Percentiles rank a stretch among this genome's conserved stretches.
Conservation (phyloP, 2,888 invertebrate species). For the Lottia scabra region DNA sequence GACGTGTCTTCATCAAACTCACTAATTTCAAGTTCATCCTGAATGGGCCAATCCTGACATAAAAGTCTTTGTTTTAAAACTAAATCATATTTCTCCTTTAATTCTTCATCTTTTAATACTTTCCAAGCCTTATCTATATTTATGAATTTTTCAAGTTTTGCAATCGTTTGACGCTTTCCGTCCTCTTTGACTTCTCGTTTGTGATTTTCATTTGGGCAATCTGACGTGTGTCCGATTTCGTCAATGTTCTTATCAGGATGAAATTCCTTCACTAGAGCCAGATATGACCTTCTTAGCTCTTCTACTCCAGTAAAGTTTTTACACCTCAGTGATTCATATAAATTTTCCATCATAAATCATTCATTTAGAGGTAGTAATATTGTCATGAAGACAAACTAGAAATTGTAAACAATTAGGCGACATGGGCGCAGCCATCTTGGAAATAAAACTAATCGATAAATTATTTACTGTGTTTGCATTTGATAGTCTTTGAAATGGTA, state of each 20-base stretch:
- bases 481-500: neutral
- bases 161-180: neutral
- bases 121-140: constrained; percentile 55
- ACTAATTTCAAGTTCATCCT: constrained; percentile 52
- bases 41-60: constrained; percentile 57
- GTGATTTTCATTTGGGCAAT: neutral
- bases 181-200: neutral
- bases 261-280: constrained; percentile 38
- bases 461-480: too few species aligned
- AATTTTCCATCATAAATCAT: constrained; percentile 42
- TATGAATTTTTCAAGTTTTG: constrained; percentile 37
- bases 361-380: too few species aligned
- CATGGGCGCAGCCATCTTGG: constrained; percentile 14
- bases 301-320: constrained; percentile 30
- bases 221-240: neutral
- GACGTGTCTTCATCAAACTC: constrained; percentile 44
- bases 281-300: constrained; percentile 43
- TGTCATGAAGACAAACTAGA: neutral
- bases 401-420: neutral
- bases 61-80: constrained; percentile 53
- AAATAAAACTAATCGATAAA: constrained; percentile 6
- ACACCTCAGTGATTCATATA: constrained; percentile 43
- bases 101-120: constrained; percentile 45
- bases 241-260: constrained; percentile 47
- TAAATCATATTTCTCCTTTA: constrained; percentile 52